Evolutionary conservation across 1,140 invertebrate genomes (phyloP), one percentile per base, ranked within the genome.

Genomic region (Euschistus heros): DNA sequence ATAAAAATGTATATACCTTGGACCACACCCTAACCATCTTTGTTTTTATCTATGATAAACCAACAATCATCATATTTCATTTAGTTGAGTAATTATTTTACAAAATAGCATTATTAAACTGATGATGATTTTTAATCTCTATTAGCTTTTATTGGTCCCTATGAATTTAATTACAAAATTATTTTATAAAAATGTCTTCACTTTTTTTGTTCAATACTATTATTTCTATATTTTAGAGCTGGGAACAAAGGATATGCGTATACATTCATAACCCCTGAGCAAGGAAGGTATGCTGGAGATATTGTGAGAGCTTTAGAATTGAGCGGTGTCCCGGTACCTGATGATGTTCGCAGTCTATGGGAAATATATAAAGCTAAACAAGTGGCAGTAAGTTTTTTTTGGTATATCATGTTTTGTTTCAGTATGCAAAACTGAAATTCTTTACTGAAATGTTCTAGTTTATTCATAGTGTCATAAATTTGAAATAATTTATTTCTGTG

Each of bases 181-280:
- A n/a, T n/a, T n/a, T 46, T n/a, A n/a, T 46, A 18, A 20, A 13
- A 13, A 13, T 8, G 18, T 20, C 47, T 64, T 50, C n/a, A 59
- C 61, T 59, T 64, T 13, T n/a, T n/a, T n/a, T n/a, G n/a, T n/a
- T n/a, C 3, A 24, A 62, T 54, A 37, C 1, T 15, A 27, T 30
- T 59, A 30, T 37, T 26, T 27, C 61, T 42, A 68, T 15, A 69
- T 71, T 70, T 18, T 27, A 76, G 97, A 57, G 97, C 97, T 26
- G 97, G 97, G 4, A 98, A 98, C 73, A 97, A 97, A 76, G 97
- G 97, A 20, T 89, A 80, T 72, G 94, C 97, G 0, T 98, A 92
- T 76, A 99, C 97, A 0, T 99, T 99, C 73, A 84, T 99, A 13
- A 97, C 96, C 0, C 86, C 87, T 0, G 95, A 98, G 65, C 95